Base-by-base conservation (phyloP, 1,140 invertebrate species). In the Probaryconus sp. region DNA sequence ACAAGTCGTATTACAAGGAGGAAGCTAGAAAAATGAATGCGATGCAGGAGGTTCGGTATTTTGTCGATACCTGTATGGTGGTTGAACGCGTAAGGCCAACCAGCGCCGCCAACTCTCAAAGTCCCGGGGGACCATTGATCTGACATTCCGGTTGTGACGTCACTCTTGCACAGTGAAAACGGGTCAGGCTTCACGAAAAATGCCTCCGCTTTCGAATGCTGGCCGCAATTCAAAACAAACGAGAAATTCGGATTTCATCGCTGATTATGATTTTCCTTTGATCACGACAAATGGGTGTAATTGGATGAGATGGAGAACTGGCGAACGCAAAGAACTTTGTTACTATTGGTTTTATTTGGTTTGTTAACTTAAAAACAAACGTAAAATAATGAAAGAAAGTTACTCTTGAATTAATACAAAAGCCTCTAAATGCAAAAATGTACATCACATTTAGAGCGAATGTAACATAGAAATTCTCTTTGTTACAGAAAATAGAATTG, bases 141-240 rank as follows among this genome's bases (percentile, higher is more conserved):
- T 81, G 81, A 81, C 77, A 79, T 80, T 81, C 77, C 61, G 53
- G 35, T 58, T 28, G 48, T 83, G 81, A 83, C 81, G 81, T 81
- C 81, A 83, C 56, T 6, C 16, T 40, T 45, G 53, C 60, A 67
- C 64, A 47, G 61, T 61, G 60, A 55, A 83, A 83, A 45, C 80
- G 74, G 81, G 81, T 83, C 81, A 82, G 80, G 81, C 79, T 68
- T 80, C 74, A 82, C 65, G 73, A 81, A 78, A 81, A 81, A 81
- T 73, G 47, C 69, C 48, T 58, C 55, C 11, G 61, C 61, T 72
- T 31, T 33, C 37, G 53, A n/a, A 68, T 58, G 38, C 64, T 74
- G 63, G 71, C 58, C 40, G 64, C 71, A 58, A 63, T 72, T 67
- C 55, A 72, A 56, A 61, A 55, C 24, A 30, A 61, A 43, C 21